Evolutionary conservation across 2,888 invertebrate species (phyloP).

Genomic region (Drosophila mettleri): DNA sequence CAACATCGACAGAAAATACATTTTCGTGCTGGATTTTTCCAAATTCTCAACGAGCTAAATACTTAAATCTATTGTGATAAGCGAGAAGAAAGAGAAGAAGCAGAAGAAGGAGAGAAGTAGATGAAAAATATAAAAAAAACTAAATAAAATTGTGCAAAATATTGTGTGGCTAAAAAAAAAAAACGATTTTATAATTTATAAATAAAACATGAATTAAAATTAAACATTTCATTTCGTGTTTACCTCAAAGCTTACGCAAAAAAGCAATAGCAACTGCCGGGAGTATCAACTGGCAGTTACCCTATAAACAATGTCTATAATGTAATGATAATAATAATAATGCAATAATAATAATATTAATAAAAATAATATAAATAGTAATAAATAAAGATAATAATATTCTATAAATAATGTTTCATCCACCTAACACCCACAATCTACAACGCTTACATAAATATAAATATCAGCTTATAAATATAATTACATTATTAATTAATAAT

Average conservation of each 20-base stretch:
- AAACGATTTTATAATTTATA: slow-evolving; percentile 73
- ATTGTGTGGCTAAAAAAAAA: slow-evolving; percentile 44
- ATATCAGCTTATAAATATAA: not conserved
- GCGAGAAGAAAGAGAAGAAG: slow-evolving; percentile 24
- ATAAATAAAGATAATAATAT: no score
- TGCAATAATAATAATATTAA: no score
- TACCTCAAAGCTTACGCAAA: slow-evolving; percentile 55
- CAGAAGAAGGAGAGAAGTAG: slow-evolving; percentile 5
- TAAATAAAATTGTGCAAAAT: slow-evolving; percentile 64
- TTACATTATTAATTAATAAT: not conserved
- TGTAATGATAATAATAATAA: no score
- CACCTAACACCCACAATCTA: not conserved
- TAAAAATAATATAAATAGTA: no score
- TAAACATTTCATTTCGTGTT: slow-evolving; percentile 44
- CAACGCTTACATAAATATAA: not conserved
- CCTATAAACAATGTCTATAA: not conserved
- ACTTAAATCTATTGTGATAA: slow-evolving; percentile 64
- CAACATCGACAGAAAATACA: slow-evolving; percentile 2
- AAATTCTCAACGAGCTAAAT: slow-evolving; percentile 67
- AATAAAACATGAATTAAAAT: slow-evolving; percentile 73
- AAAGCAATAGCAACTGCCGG: not conserved
- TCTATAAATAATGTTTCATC: not conserved
- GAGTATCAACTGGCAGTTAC: not conserved
- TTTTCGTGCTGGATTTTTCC: slow-evolving; percentile 32
- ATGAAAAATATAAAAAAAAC: slow-evolving; percentile 11